phyloP scores from a whole-genome alignment of 2,797 vertebrate genomes.

The Cuniculus paca region DNA sequence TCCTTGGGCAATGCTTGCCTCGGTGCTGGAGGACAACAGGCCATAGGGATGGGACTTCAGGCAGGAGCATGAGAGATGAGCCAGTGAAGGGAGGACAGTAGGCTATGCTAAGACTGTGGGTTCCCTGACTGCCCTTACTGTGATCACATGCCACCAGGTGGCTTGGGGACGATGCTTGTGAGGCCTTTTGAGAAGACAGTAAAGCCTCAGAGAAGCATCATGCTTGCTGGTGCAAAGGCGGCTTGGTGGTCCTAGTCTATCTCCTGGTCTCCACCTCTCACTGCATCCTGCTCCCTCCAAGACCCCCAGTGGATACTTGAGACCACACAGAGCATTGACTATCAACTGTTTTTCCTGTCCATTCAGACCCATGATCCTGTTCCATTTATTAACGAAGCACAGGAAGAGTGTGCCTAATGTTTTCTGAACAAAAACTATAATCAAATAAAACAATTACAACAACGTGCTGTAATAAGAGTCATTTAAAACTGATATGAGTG shows the following conservation, averaged over 20 bases:
- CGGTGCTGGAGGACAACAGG: neutral
- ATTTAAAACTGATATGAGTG: neutral
- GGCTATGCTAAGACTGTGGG: neutral
- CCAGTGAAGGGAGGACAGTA: no score
- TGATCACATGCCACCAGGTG: neutral
- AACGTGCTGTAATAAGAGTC: neutral
- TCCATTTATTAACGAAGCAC: neutral
- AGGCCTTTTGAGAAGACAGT: fast-evolving
- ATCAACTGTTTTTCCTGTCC: neutral
- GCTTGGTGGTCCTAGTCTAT: no score
- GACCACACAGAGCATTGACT: neutral
- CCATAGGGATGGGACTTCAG: no score
- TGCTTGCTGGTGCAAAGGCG: neutral
- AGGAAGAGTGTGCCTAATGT: neutral
- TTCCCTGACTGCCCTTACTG: neutral
- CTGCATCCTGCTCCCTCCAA: neutral
- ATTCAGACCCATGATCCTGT: neutral
- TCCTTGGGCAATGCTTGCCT: neutral
- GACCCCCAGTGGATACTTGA: no score
- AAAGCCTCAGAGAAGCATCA: neutral
- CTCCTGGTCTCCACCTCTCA: neutral
- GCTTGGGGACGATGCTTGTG: neutral
- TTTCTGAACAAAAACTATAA: neutral
- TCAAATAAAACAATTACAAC: neutral
- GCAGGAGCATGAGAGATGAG: fast-evolving